Base-by-base conservation (phyloP, 2,797 vertebrate genomes). In the Echiichthys vipera region DNA sequence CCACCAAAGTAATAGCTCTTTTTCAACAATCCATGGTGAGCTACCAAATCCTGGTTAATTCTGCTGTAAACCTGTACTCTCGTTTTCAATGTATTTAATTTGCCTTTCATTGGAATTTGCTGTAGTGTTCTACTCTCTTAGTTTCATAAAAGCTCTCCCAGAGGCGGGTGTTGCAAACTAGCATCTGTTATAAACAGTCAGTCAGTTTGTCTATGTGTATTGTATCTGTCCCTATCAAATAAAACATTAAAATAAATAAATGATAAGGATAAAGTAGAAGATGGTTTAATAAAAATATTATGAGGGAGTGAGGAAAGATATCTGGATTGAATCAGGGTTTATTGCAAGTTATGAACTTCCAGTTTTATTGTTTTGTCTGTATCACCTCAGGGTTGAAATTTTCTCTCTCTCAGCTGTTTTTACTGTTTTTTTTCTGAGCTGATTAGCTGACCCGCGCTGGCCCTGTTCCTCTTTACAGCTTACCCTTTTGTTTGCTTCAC, bases 401-500 rank as follows among this genome's bases (percentile, higher is more conserved):
- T 13, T 34, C 30, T 32, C 22, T 51, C 25, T 29, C 15, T 39
- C 37, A 71, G 46, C 80, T 55, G 50, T 65, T 77, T 87, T 81
- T 79, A 85, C 75, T 81, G 69, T 84, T 85, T 88, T 74, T 83
- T 77, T 74, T 86, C 24, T 65, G 51, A 80, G 47, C 76, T 71
- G 62, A 88, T 84, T 67, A 84, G 42, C 72, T 64, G 65, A 68
- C 75, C 74, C 73, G 72, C 80, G 65, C 27, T 43, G 29, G 47
- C 64, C 25, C n/a, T 59, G 75, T 62, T 55, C 32, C 11, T 65
- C 30, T 62, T 64, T 59, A 40, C 47, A 64, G 54, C 39, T 66
- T 30, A 13, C 64, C 18, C 12, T 42, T 72, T 77, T 87, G 76
- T 61, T 55, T 77, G 68, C 81, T 34, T 74, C 55, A 74, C 71